These are phyloP conservation scores for Palaemon carinicauda DNA, from an alignment of 1,140 invertebrate genomes.

Conservation along the genomic window DNA sequence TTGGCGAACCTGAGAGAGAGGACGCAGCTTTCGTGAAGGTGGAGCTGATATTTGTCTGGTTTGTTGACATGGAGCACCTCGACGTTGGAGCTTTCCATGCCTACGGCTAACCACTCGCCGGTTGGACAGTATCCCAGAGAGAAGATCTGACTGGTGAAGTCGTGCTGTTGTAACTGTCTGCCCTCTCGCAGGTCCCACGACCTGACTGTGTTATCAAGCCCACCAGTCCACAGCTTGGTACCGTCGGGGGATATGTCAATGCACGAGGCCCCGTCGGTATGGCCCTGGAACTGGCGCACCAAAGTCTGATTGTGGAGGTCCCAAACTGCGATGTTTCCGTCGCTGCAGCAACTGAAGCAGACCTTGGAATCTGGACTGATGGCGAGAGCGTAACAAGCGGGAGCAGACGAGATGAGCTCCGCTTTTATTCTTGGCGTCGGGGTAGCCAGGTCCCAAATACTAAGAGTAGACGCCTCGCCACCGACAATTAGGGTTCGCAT, in stretches of 20 bases:
- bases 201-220: conserved; percentile 94
- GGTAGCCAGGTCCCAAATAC: conserved; percentile 92
- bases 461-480: conserved; percentile 93
- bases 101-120: conserved; percentile 97
- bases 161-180: conserved; percentile 92
- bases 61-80: conserved; percentile 93
- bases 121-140: conserved; percentile 97
- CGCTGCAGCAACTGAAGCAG: conserved; percentile 95
- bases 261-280: conserved; percentile 96
- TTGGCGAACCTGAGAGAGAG: conserved; percentile 95
- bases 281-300: conserved; percentile 95
- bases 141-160: conserved; percentile 95
- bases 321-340: conserved; percentile 96
- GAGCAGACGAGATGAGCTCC: conserved; percentile 94
- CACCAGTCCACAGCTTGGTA: conserved; percentile 94
- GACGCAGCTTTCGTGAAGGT: conserved; percentile 97
- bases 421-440: conserved; percentile 71
- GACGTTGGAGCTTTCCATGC: conserved; percentile 98
- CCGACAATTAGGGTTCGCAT: conserved; percentile 95
- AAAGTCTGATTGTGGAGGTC: conserved; percentile 92
- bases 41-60: conserved; percentile 96
- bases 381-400: conserved; percentile 96
- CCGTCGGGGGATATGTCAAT: conserved; percentile 98
- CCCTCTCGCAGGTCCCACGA: conserved; percentile 97
- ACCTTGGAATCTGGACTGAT: conserved; percentile 96